Evolutionary conservation across 2,888 invertebrate species (phyloP).

Genomic region (Aphrophora alni): DNA sequence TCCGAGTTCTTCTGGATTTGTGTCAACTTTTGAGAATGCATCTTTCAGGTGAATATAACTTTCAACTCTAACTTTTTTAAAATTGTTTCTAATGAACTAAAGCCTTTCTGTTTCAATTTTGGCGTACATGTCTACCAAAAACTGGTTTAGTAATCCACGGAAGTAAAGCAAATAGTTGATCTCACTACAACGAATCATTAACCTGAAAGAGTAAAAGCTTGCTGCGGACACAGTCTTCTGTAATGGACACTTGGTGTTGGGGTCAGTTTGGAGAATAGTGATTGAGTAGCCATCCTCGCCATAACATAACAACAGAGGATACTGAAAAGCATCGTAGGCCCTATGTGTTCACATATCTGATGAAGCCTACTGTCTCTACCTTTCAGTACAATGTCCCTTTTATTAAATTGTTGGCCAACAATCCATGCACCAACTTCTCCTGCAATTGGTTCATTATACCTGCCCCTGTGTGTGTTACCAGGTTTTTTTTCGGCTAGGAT

Average conservation of each 20-base stretch:
- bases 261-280: slow-evolving; percentile 38
- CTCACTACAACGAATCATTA: slow-evolving; percentile 39
- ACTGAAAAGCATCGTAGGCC: slow-evolving; percentile 52
- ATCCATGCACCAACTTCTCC: slow-evolving; percentile 39
- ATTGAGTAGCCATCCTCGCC: slow-evolving; percentile 52
- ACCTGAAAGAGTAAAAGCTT: slow-evolving; percentile 47
- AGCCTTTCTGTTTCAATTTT: slow-evolving; percentile 48
- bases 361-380: slow-evolving; percentile 39
- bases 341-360: slow-evolving; percentile 44
- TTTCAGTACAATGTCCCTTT: slow-evolving; percentile 47
- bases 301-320: slow-evolving; percentile 53
- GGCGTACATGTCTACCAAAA: slow-evolving; percentile 43
- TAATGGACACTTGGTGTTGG: slow-evolving; percentile 38
- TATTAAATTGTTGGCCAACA: slow-evolving; percentile 35
- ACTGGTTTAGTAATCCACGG: slow-evolving; percentile 38
- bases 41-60: slow-evolving; percentile 49
- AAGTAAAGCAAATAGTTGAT: slow-evolving; percentile 31
- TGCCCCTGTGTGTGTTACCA: slow-evolving; percentile 16
- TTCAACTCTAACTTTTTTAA: slow-evolving; percentile 46
- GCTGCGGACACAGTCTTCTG: slow-evolving; percentile 41
- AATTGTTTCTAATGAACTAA: slow-evolving; percentile 45
- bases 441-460: slow-evolving; percentile 34
- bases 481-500: slow-evolving; percentile 41
- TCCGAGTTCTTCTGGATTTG: slow-evolving; percentile 40
- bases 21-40: slow-evolving; percentile 41